These are phyloP conservation scores for Pterocles gutturalis DNA, from an alignment of 2,113 vertebrate species.

Conservation along the genomic window DNA sequence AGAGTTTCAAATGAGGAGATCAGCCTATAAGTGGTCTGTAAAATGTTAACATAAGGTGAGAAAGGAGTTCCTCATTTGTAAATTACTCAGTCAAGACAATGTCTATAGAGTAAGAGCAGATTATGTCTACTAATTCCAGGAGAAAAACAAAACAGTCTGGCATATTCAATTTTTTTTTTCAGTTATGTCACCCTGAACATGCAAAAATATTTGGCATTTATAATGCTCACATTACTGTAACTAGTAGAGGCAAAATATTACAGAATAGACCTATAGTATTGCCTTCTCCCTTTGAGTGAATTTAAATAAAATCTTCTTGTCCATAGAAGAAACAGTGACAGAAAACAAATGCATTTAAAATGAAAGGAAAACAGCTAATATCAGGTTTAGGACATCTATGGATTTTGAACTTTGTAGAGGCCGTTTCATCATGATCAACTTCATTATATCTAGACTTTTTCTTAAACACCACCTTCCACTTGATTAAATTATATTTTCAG, in stretches of 20 bases:
- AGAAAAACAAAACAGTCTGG: neutral
- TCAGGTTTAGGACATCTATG: neutral
- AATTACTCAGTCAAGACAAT: neutral
- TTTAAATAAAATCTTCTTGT: neutral
- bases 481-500: neutral
- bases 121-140: neutral
- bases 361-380: constrained; percentile 12
- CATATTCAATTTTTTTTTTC: neutral
- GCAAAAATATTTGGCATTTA: neutral
- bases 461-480: neutral
- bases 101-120: neutral
- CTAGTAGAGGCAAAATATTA: neutral
- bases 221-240: neutral
- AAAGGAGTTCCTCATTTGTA: neutral
- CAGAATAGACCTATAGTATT: neutral
- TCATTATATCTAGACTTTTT: neutral
- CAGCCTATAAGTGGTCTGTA: neutral
- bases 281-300: neutral
- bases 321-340: neutral
- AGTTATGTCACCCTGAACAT: neutral
- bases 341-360: constrained; percentile 33
- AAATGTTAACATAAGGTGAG: neutral
- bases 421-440: constrained; percentile 42
- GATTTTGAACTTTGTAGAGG: constrained; percentile 45
- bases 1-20: neutral